phyloP scores from a whole-genome alignment of 2,113 vertebrate species.

The Leucoraja erinaceus region DNA sequence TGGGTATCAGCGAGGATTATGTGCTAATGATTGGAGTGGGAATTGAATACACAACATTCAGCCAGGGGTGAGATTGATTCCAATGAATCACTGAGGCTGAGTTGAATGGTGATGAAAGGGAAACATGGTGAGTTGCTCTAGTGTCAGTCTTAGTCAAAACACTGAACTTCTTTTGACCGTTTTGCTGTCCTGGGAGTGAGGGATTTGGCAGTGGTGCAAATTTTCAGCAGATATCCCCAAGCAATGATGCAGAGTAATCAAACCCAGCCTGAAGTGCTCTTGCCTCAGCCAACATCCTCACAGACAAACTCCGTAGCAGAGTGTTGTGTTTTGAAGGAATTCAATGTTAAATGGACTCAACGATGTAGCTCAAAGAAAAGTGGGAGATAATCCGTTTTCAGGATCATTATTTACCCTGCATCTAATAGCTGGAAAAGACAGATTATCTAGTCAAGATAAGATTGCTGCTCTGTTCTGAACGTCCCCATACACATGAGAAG shows the following conservation, averaged over 20 bases:
- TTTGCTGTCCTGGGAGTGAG: neutral
- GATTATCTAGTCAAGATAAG: too few species aligned
- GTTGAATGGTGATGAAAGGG: neutral
- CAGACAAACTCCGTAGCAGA: too few species aligned
- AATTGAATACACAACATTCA: neutral
- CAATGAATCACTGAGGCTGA: neutral
- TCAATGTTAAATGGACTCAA: too few species aligned
- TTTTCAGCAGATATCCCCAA: neutral
- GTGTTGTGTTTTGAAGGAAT: too few species aligned
- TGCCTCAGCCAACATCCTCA: neutral
- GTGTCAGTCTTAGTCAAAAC: neutral
- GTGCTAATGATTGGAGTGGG: neutral
- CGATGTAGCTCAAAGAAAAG: too few species aligned
- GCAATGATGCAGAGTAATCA: neutral
- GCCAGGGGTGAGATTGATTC: neutral
- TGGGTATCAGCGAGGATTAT: too few species aligned
- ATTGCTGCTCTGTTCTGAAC: too few species aligned
- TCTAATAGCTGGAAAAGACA: too few species aligned
- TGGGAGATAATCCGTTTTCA: too few species aligned
- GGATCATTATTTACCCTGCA: too few species aligned
- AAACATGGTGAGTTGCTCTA: neutral
- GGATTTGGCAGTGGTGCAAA: neutral
- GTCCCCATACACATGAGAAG: too few species aligned
- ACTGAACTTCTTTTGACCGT: neutral
- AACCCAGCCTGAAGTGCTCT: neutral